Conservation (phyloP, 2,113 vertebrate genomes). For the Notarius lentiginosus region DNA sequence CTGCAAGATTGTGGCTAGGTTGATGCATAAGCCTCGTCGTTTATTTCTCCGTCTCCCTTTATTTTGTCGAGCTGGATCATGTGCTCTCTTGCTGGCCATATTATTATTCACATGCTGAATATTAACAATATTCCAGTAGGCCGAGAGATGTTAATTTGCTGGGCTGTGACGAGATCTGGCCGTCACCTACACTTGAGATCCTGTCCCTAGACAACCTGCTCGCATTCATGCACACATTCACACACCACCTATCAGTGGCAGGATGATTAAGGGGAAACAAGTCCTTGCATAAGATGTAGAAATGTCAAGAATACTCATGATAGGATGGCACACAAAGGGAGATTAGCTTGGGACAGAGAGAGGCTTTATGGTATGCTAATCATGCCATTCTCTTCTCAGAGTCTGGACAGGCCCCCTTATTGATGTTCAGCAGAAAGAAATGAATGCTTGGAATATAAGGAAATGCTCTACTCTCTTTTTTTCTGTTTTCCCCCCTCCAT, state of each 20-base stretch:
- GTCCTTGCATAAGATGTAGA: conserved; percentile 34
- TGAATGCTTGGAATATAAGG: conserved; percentile 69
- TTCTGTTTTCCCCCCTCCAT: background rate
- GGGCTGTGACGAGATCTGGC: background rate
- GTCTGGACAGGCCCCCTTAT: conserved; percentile 51
- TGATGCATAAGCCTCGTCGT: background rate
- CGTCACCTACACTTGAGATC: conserved; percentile 11
- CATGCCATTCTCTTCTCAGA: conserved; percentile 50
- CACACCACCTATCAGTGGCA: conserved; percentile 7
- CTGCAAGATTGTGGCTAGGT: background rate
- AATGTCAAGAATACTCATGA: conserved; percentile 41
- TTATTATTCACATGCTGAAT: conserved; percentile 20
- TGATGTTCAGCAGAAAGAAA: conserved; percentile 56
- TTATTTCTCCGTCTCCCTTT: background rate
- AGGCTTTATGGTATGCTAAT: conserved; percentile 60
- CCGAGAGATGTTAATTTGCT: background rate
- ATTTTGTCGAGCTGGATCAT: background rate
- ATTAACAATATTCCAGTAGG: conserved; percentile 6
- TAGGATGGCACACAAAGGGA: conserved; percentile 29
- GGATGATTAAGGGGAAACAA: conserved; percentile 42
- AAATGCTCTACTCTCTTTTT: conserved; percentile 36
- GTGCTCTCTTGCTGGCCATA: conserved; percentile 2
- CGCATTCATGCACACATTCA: background rate
- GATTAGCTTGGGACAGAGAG: conserved; percentile 24
- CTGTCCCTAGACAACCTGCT: conserved; percentile 11